phyloP scores from a whole-genome alignment of 1,140 invertebrate species.

The Drosophila tropicalis region DNA sequence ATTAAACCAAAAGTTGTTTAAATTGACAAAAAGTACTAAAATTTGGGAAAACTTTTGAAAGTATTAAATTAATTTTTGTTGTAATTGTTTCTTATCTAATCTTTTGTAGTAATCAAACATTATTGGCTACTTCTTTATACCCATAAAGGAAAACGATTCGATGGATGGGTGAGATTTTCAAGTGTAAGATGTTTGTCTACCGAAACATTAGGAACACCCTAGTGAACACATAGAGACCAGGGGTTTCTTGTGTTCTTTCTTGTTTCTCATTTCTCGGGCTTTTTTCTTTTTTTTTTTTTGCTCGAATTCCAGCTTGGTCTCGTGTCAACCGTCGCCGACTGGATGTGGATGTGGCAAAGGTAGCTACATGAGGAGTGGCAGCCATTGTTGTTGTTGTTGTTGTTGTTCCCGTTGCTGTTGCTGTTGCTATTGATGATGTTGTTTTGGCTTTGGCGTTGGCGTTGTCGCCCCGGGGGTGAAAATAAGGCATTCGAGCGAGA shows the following conservation, averaged over 20 bases:
- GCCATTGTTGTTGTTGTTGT: slow-evolving; percentile 55
- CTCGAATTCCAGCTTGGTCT: slow-evolving; percentile 63
- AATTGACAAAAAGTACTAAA: too few species aligned
- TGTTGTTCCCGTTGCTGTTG: slow-evolving; percentile 26
- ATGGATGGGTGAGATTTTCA: too few species aligned
- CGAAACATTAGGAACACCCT: slow-evolving; percentile 5
- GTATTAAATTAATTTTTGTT: too few species aligned
- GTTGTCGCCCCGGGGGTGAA: slow-evolving; percentile 77
- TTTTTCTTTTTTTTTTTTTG: slow-evolving; percentile 44
- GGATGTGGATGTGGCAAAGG: slow-evolving; percentile 10
- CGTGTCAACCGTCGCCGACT: slow-evolving; percentile 76
- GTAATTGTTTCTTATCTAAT: too few species aligned
- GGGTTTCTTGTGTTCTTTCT: background rate
- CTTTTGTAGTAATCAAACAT: too few species aligned
- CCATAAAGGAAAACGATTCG: too few species aligned
- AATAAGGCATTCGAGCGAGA: slow-evolving; percentile 75
- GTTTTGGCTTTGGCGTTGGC: slow-evolving; percentile 72
- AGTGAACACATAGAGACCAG: background rate
- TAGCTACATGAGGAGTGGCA: slow-evolving; percentile 36
- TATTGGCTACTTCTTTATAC: too few species aligned
- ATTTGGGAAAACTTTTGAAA: too few species aligned
- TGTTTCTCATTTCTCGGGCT: background rate
- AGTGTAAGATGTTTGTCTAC: too few species aligned
- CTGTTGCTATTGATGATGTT: slow-evolving; percentile 24
- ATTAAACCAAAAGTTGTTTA: too few species aligned